Conservation (phyloP, 1,140 invertebrate species). For the Pygmarrhopalites habei region DNA sequence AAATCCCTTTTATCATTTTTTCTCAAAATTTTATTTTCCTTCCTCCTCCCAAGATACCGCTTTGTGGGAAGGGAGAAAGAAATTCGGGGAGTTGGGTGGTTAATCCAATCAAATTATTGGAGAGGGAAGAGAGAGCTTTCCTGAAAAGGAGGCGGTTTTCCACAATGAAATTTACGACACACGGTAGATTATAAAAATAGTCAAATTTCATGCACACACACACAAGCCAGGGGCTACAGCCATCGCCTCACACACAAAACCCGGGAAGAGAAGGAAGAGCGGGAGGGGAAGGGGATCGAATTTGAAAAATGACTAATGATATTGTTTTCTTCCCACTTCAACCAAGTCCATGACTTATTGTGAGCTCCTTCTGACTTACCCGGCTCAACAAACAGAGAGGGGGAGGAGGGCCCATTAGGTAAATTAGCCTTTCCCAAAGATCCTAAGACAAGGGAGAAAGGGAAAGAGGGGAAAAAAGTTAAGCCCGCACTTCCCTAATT, state of each 20-base stretch:
- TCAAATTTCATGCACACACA: background rate
- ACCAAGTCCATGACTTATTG: conserved; percentile 7
- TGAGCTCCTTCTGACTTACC: background rate
- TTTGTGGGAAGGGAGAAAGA: too few relatives aligned
- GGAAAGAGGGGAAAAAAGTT: conserved; percentile 5
- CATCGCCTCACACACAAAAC: too few relatives aligned
- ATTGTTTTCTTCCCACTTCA: conserved; percentile 11
- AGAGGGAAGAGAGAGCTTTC: too few relatives aligned
- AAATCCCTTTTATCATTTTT: too few relatives aligned
- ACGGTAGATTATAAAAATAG: background rate
- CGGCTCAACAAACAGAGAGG: too few relatives aligned
- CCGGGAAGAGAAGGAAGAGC: background rate
- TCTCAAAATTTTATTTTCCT: too few relatives aligned
- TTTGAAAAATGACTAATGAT: conserved; percentile 11
- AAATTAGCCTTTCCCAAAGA: conserved; percentile 9
- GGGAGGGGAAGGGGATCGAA: background rate
- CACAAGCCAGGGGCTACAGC: background rate
- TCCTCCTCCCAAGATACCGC: too few relatives aligned
- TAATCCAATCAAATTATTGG: too few relatives aligned
- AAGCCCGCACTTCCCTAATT: conserved; percentile 10
- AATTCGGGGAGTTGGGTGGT: too few relatives aligned
- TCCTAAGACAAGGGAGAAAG: background rate
- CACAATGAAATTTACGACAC: too few relatives aligned
- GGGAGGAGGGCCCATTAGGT: conserved; percentile 8
- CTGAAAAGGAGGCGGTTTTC: too few relatives aligned